These are phyloP conservation scores for Monodelphis domestica DNA, from an alignment of 2,797 vertebrate genomes.

Conservation along the genomic window DNA sequence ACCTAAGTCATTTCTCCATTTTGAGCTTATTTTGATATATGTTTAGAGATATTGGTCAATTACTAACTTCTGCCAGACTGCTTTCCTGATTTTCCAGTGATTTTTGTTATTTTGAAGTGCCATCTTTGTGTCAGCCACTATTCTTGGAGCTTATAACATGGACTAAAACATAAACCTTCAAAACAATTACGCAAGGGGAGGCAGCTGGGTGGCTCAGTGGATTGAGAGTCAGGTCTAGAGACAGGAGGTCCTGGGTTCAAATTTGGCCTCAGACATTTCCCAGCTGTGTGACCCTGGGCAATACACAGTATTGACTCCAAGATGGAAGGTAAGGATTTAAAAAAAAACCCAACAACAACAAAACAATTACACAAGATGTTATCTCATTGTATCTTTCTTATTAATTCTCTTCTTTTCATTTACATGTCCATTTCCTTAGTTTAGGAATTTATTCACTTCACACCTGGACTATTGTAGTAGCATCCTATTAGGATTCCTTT, in stretches of 20 bases:
- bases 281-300: no score
- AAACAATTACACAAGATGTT: background rate
- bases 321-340: no score
- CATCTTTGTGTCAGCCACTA: background rate
- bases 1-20: background rate
- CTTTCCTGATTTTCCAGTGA: background rate
- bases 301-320: no score
- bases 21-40: background rate
- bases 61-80: background rate
- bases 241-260: no score
- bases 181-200: background rate
- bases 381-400: background rate
- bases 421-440: background rate
- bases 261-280: no score
- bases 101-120: background rate
- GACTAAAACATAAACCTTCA: background rate
- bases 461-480: background rate
- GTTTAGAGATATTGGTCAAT: background rate
- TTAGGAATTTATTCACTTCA: background rate
- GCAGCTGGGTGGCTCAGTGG: no score
- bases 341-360: no score
- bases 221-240: no score
- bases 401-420: background rate
- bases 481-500: background rate
- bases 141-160: background rate